Conservation (phyloP, 1,140 invertebrate species). For the Antheraea pernyi region DNA sequence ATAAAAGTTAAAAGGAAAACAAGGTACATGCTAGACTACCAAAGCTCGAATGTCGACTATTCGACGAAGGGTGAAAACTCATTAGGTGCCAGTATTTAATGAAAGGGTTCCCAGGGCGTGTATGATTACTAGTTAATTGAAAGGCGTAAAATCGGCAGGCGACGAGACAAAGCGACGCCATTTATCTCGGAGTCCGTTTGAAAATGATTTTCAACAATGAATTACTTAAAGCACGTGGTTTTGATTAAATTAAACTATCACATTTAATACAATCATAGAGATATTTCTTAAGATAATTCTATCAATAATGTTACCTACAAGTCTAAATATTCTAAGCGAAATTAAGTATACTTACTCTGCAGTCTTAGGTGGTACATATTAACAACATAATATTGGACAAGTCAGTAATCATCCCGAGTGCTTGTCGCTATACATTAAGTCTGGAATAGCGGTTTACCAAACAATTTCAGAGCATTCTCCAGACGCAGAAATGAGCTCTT, state of each 20-base stretch:
- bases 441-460: slow-evolving; percentile 35
- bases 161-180: slow-evolving; percentile 58
- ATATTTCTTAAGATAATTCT: too few relatives aligned
- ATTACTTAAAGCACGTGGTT: not conserved
- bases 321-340: too few relatives aligned
- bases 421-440: slow-evolving; percentile 68
- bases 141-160: slow-evolving; percentile 71
- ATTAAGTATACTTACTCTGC: too few relatives aligned
- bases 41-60: slow-evolving; percentile 69
- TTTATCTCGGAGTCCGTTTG: slow-evolving; percentile 5
- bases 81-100: slow-evolving; percentile 69
- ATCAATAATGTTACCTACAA: too few relatives aligned
- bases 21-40: slow-evolving; percentile 45
- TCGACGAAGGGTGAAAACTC: slow-evolving; percentile 73
- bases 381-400: slow-evolving; percentile 1
- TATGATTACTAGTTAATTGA: slow-evolving; percentile 78
- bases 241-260: not conserved
- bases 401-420: slow-evolving; percentile 61
- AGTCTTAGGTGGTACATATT: not conserved
- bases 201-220: not conserved
- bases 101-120: slow-evolving; percentile 70
- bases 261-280: too few relatives aligned
- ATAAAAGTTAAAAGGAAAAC: slow-evolving; percentile 62
- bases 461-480: slow-evolving; percentile 21
- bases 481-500: too few relatives aligned